Evolutionary conservation across 1,140 invertebrate species (phyloP).

Genomic region (Fragariocoptes setiger): DNA sequence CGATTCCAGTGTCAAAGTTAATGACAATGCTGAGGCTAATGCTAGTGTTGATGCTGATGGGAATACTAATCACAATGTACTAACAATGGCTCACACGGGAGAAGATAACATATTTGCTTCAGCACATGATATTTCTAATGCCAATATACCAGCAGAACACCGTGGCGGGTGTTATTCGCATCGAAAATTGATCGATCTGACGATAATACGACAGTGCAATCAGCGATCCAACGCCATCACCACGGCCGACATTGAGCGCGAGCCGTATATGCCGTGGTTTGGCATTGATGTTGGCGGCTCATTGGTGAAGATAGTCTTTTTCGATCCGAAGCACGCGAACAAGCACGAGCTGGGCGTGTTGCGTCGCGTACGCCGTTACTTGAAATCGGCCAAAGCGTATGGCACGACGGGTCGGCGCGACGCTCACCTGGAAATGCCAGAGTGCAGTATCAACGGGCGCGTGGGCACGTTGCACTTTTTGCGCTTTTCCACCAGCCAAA

Average conservation of each 20-base stretch:
- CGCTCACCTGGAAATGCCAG: constrained; percentile 75
- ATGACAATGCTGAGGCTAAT: too few species aligned
- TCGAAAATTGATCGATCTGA: background rate
- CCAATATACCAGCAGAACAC: background rate
- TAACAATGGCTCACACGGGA: background rate
- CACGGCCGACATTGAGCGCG: too few species aligned
- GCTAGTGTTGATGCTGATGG: background rate
- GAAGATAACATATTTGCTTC: background rate
- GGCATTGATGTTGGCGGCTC: constrained; percentile 98
- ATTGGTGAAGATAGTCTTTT: constrained; percentile 86
- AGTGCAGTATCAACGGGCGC: constrained; percentile 48
- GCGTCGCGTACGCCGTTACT: constrained; percentile 60
- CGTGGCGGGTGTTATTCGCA: background rate
- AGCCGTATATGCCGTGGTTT: constrained; percentile 61
- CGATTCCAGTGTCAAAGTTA: too few species aligned
- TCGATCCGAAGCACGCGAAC: constrained; percentile 49
- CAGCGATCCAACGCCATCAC: too few species aligned
- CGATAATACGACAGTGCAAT: background rate
- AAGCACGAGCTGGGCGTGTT: constrained; percentile 35
- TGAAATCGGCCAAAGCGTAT: constrained; percentile 80
- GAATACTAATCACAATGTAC: background rate
- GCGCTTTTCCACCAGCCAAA: constrained; percentile 77
- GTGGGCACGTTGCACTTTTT: constrained; percentile 80
- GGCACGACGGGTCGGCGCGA: constrained; percentile 74
- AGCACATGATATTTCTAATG: background rate